Percentiles rank a stretch among this genome's conserved stretches.
Evolutionary conservation across 1,140 invertebrate genomes (phyloP).

Genomic region (Belonocnema kinseyi): DNA sequence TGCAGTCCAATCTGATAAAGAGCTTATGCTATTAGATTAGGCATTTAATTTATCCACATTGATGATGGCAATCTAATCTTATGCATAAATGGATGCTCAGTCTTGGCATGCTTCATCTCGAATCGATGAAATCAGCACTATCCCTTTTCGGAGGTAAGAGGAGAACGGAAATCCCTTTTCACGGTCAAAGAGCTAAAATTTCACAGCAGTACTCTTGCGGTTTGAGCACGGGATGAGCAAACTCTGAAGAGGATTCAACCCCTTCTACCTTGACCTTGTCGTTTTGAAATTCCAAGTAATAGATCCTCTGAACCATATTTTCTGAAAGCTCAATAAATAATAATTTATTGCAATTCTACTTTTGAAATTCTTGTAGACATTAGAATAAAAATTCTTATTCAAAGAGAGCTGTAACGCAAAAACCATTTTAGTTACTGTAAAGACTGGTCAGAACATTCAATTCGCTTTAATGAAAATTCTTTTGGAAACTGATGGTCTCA

Average conservation of each 20-base stretch:
- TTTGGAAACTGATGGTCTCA: too few species aligned
- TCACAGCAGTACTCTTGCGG: background rate
- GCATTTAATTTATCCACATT: constrained; percentile 10
- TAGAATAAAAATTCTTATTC: too few species aligned
- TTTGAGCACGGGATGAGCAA: constrained; percentile 10
- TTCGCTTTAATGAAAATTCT: too few species aligned
- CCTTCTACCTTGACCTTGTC: background rate
- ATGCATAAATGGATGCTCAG: constrained; percentile 4
- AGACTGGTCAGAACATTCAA: too few species aligned
- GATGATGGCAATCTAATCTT: constrained; percentile 9
- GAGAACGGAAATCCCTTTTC: constrained; percentile 24
- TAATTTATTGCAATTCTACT: too few species aligned
- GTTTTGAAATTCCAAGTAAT: background rate
- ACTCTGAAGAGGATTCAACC: constrained; percentile 13
- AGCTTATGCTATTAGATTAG: background rate
- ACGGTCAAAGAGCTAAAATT: constrained; percentile 29
- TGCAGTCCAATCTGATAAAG: background rate
- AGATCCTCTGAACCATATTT: background rate
- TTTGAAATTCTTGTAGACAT: too few species aligned
- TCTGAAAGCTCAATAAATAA: too few species aligned
- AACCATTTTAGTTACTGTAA: too few species aligned
- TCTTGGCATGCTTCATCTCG: constrained; percentile 12
- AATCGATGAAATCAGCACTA: constrained; percentile 16
- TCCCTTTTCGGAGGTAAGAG: background rate
- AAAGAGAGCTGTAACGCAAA: too few species aligned